phyloP scores from a whole-genome alignment of 53 echinoderm and acorn worm species.

The Henricia sp. region DNA sequence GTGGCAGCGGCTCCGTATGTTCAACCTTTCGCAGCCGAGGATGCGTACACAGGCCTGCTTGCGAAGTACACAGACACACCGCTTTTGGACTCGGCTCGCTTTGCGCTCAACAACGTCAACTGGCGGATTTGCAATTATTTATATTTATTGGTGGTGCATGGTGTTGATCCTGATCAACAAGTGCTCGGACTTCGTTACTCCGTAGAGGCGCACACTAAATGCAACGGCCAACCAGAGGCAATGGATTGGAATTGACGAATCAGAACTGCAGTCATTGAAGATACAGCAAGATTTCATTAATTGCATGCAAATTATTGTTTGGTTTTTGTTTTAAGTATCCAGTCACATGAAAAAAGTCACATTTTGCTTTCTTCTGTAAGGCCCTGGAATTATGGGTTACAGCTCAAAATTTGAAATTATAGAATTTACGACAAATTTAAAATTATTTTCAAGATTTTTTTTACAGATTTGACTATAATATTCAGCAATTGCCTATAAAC shows the following conservation, averaged over 20 bases:
- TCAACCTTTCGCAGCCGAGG: slow-evolving; percentile 81
- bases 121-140: slow-evolving; percentile 96
- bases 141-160: slow-evolving; percentile 87
- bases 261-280: neutral
- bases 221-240: slow-evolving; percentile 13
- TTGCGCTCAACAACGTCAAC: slow-evolving; percentile 84
- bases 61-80: slow-evolving; percentile 57
- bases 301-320: too few species aligned
- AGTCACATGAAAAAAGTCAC: too few species aligned
- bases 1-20: slow-evolving; percentile 66
- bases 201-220: slow-evolving; percentile 46
- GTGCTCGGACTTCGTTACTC: slow-evolving; percentile 82
- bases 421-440: too few species aligned
- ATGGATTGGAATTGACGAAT: slow-evolving; percentile 61
- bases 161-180: slow-evolving; percentile 81
- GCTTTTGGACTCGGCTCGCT: slow-evolving; percentile 83
- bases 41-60: slow-evolving; percentile 89
- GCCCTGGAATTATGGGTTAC: too few species aligned
- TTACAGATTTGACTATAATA: too few species aligned
- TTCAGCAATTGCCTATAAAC: too few species aligned
- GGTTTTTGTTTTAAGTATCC: too few species aligned
- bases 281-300: too few species aligned
- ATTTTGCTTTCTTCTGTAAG: too few species aligned
- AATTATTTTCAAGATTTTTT: too few species aligned
- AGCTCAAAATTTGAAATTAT: too few species aligned